Percentiles rank a stretch among this genome's conserved stretches.
Conservation (phyloP, 2,888 invertebrate species). For the Stegophylla sp. region DNA sequence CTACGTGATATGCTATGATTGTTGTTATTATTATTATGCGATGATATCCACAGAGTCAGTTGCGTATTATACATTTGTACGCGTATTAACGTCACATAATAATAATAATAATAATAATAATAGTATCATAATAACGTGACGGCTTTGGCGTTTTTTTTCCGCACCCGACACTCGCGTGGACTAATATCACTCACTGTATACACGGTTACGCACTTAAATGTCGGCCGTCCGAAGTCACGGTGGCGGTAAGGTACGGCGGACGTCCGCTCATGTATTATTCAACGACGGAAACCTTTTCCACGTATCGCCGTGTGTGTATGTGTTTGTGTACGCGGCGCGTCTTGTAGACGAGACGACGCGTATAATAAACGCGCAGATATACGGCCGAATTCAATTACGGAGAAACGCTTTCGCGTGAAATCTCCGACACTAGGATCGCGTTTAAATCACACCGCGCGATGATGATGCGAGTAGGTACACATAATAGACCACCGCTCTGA, state of each 20-base stretch:
- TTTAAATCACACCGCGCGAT: too few species aligned
- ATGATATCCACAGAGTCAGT: not conserved
- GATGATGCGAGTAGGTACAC: not conserved
- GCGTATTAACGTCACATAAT: not conserved
- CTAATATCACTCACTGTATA: too few species aligned
- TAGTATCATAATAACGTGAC: constrained; percentile 28
- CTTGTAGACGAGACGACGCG: not conserved
- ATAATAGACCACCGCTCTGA: too few species aligned
- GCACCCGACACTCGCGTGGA: constrained; percentile 14
- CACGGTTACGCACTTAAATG: constrained; percentile 52
- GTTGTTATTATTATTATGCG: not conserved
- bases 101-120: too few species aligned
- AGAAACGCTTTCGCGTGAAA: constrained; percentile 38
- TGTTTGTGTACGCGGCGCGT: not conserved
- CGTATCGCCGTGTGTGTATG: not conserved
- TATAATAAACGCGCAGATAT: too few species aligned
- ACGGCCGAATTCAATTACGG: constrained; percentile 34
- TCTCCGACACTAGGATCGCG: constrained; percentile 24
- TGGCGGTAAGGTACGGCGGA: not conserved
- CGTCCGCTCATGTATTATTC: constrained; percentile 50
- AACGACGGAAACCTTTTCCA: constrained; percentile 35
- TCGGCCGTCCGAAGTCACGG: not conserved
- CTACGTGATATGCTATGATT: too few species aligned
- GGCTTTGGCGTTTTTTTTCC: not conserved
- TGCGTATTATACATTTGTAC: not conserved